A percentile compares a stretch with the other conserved stretches of the same genome.
These are phyloP conservation scores for Peromyscus eremicus DNA, from an alignment of 2,797 vertebrate genomes.

Conservation along the genomic window DNA sequence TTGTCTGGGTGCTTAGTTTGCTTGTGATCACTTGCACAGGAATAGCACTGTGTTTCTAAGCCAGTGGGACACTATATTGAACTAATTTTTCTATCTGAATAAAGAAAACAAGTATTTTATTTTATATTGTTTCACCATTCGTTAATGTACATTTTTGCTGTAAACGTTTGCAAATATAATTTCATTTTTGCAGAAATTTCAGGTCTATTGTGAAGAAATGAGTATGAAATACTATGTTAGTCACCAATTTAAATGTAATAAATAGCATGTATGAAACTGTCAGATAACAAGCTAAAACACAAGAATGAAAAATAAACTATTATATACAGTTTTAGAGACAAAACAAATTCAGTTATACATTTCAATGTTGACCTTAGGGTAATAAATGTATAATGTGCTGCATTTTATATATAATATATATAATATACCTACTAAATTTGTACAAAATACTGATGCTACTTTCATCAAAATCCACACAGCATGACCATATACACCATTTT, in stretches of 20 bases:
- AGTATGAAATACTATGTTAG: not conserved
- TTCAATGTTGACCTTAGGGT: not conserved
- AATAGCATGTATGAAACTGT: not conserved
- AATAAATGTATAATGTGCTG: not conserved
- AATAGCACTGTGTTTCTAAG: slow-evolving; percentile 55
- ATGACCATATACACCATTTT: not conserved
- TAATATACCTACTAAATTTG: not conserved
- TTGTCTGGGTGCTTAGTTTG: not conserved
- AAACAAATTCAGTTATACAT: not conserved
- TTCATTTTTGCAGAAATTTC: slow-evolving; percentile 53
- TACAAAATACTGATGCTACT: not conserved
- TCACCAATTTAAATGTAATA: not conserved
- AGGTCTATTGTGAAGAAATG: slow-evolving; percentile 52
- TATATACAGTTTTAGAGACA: not conserved
- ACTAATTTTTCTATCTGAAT: slow-evolving; percentile 43
- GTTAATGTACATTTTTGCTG: slow-evolving; percentile 5
- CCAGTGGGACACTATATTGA: slow-evolving; percentile 59
- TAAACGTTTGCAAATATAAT: slow-evolving; percentile 33
- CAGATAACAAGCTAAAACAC: not conserved
- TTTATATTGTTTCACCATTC: slow-evolving; percentile 4
- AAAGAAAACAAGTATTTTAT: not conserved
- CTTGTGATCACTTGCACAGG: slow-evolving; percentile 31
- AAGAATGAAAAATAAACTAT: not conserved
- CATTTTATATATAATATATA: not conserved
- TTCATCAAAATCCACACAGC: not conserved